Conservation (phyloP, 2,113 vertebrate species). For the Nettapus auritus region DNA sequence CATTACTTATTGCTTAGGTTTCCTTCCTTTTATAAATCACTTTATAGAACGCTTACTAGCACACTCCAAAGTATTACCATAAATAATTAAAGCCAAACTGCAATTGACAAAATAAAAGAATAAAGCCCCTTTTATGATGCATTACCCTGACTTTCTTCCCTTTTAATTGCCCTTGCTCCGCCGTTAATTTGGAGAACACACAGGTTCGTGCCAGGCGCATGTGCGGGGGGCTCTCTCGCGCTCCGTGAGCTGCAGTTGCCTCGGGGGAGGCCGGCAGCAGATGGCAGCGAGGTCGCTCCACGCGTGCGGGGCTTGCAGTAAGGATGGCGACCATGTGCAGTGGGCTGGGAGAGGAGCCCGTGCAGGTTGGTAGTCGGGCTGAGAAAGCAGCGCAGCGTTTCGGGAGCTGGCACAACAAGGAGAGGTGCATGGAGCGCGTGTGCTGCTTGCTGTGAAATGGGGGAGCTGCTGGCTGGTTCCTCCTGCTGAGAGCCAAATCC, state of each 20-base stretch:
- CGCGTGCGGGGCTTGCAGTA: accelerated
- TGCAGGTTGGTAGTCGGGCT: accelerated
- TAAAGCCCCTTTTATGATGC: conserved; percentile 52
- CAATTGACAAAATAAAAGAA: conserved; percentile 60
- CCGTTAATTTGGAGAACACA: conserved; percentile 25
- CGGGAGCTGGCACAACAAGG: accelerated
- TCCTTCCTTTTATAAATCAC: conserved; percentile 58
- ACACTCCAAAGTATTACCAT: conserved; percentile 44
- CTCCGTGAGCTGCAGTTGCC: accelerated
- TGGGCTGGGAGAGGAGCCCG: background rate
- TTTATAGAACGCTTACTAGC: background rate
- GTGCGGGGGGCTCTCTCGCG: background rate
- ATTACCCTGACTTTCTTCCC: conserved; percentile 25
- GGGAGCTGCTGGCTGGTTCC: background rate
- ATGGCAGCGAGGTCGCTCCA: background rate
- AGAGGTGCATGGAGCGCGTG: no score
- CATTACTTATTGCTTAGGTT: conserved; percentile 38
- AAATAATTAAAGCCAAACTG: conserved; percentile 66
- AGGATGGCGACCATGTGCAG: accelerated
- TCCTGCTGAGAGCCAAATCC: background rate
- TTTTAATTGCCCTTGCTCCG: conserved; percentile 32
- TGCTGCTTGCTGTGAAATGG: accelerated
- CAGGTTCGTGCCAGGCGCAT: background rate
- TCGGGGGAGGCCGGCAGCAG: background rate
- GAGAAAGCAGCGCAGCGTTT: accelerated